A percentile compares a stretch with the other conserved stretches of the same genome.
Conservation (phyloP, 1,140 invertebrate species). For the Aphaenogaster floridana region DNA sequence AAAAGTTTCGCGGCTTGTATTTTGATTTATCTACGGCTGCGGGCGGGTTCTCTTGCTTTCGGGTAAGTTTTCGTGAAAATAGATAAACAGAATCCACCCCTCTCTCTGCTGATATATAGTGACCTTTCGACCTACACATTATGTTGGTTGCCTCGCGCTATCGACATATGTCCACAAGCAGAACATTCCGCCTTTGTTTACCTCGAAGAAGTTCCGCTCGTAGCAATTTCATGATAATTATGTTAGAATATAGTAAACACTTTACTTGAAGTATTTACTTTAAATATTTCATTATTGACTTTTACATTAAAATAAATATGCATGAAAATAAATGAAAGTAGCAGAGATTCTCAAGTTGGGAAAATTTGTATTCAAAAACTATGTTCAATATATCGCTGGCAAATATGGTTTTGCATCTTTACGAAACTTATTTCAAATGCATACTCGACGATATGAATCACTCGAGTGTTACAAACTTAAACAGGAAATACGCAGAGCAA, state of each 20-base stretch:
- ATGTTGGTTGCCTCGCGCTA: constrained; percentile 29
- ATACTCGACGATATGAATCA: constrained; percentile 30
- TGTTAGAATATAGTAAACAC: neutral
- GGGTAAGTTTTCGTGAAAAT: constrained; percentile 65
- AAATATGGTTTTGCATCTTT: constrained; percentile 3
- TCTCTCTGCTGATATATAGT: constrained; percentile 28
- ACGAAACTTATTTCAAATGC: constrained; percentile 31
- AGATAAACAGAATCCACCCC: constrained; percentile 51
- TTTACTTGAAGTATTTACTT: neutral
- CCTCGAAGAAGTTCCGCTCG: neutral
- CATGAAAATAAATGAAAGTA: neutral
- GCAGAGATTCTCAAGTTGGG: neutral
- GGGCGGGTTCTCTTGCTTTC: constrained; percentile 40
- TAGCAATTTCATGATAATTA: neutral
- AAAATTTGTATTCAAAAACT: neutral
- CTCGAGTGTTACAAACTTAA: constrained; percentile 64
- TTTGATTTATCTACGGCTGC: constrained; percentile 75
- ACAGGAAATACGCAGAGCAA: constrained; percentile 69
- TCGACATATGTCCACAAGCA: constrained; percentile 39
- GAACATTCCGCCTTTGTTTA: constrained; percentile 20
- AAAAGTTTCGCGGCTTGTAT: constrained; percentile 68
- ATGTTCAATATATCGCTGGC: neutral
- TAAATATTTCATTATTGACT: neutral
- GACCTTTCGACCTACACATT: constrained; percentile 41
- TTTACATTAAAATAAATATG: neutral